Evolutionary conservation across 2,113 vertebrate species (phyloP).

Genomic region (Cichladusa arquata): DNA sequence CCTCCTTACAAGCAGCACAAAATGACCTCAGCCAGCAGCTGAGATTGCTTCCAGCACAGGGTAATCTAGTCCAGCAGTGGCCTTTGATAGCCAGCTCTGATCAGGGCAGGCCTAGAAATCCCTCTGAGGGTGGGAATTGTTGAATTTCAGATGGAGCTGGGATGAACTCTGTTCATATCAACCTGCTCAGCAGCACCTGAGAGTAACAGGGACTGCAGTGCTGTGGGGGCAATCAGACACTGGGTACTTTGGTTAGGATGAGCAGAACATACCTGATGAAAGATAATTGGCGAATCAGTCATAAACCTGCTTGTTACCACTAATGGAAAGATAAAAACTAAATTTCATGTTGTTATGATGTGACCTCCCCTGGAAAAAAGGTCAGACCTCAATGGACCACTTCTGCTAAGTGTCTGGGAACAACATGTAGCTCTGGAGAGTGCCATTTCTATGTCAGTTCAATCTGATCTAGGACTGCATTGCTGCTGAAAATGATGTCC

Average conservation of each 20-base stretch:
- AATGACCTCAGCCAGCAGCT: not conserved
- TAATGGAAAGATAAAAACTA: not conserved
- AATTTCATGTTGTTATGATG: not conserved
- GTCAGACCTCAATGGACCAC: not conserved
- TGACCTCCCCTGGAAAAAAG: not conserved
- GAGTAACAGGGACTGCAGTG: not conserved
- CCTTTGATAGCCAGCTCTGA: not conserved
- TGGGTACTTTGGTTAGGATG: not conserved
- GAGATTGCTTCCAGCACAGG: not conserved
- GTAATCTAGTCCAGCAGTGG: not conserved
- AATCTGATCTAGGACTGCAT: not conserved
- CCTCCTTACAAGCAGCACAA: not conserved
- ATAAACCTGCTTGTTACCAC: not conserved
- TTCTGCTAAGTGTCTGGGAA: not conserved
- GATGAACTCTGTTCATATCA: not conserved
- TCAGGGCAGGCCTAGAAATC: not conserved
- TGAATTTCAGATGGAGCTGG: not conserved
- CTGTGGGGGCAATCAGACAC: not conserved
- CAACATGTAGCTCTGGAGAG: not conserved
- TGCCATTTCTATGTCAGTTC: not conserved
- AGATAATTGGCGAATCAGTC: not conserved
- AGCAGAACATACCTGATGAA: not conserved
- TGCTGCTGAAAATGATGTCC: not conserved
- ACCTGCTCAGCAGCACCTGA: not conserved
- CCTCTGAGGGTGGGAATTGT: not conserved